These are phyloP conservation scores for Rhyzopertha dominica DNA, from an alignment of 1,140 invertebrate species.

Conservation along the genomic window DNA sequence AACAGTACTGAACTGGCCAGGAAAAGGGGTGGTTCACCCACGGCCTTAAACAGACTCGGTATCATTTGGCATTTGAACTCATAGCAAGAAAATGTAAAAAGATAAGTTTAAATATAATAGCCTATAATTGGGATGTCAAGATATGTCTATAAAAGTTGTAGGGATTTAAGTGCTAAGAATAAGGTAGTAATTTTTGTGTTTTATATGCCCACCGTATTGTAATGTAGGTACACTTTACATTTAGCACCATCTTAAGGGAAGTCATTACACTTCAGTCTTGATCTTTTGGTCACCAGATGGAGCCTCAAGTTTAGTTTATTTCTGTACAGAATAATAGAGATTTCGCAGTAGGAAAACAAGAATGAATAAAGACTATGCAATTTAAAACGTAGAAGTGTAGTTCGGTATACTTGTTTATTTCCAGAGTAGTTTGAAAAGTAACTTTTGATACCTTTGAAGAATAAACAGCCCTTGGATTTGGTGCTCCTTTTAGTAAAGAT, in stretches of 20 bases:
- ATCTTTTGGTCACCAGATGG: not conserved
- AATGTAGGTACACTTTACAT: no score
- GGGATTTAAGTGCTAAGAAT: no score
- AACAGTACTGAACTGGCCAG: constrained; percentile 81
- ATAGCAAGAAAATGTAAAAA: constrained; percentile 1
- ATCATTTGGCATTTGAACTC: not conserved
- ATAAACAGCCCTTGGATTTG: constrained; percentile 86
- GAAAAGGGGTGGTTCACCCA: constrained; percentile 93
- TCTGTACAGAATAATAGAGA: not conserved
- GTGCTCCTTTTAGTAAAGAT: constrained; percentile 77
- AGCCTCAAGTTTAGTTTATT: no score
- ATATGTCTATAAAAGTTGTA: no score
- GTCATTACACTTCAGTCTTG: not conserved
- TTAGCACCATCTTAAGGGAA: no score
- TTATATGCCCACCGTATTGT: no score
- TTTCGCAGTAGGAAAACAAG: not conserved
- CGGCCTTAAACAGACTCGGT: constrained; percentile 61
- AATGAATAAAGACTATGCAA: not conserved
- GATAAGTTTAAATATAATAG: no score
- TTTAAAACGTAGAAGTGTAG: not conserved
- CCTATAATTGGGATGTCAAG: no score
- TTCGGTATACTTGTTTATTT: no score
- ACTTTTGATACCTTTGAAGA: constrained; percentile 77
- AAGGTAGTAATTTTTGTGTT: no score
- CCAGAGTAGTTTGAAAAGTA: not conserved